A percentile compares a stretch with the other conserved stretches of the same genome.
Evolutionary conservation across 2,113 vertebrate genomes (phyloP).

Genomic region (Centropus bengalensis): DNA sequence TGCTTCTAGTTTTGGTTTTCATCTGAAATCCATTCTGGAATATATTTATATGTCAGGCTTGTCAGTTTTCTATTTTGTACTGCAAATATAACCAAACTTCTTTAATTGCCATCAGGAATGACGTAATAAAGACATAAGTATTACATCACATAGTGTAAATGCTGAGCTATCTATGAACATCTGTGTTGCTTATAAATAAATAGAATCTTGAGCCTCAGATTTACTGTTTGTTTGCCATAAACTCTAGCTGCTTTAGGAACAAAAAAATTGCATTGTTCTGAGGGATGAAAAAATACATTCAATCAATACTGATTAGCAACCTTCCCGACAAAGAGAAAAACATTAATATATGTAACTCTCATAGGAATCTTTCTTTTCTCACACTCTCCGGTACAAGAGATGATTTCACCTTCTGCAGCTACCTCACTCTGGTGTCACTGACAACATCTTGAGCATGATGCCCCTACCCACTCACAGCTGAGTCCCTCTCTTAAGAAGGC

Average conservation of each 20-base stretch:
- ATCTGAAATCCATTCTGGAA: not conserved
- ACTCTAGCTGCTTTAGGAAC: not conserved
- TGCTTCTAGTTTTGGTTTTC: not conserved
- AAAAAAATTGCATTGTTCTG: not conserved
- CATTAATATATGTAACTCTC: not conserved
- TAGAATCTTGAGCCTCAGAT: not conserved
- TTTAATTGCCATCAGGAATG: not conserved
- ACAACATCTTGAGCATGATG: not conserved
- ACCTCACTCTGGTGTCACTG: not conserved
- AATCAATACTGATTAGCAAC: not conserved
- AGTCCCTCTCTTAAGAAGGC: not conserved
- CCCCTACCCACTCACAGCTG: not conserved
- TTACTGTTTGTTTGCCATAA: not conserved
- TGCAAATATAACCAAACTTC: not conserved
- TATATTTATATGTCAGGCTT: not conserved
- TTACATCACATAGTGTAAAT: not conserved
- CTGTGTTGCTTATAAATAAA: not conserved
- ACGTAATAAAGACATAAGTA: not conserved
- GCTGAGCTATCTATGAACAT: not conserved
- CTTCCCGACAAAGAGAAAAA: not conserved
- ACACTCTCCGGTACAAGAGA: not conserved
- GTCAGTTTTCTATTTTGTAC: not conserved
- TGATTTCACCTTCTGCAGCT: not conserved
- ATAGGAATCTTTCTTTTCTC: not conserved
- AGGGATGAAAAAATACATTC: not conserved